phyloP scores from a whole-genome alignment of 2,888 invertebrate species.

The Amphipoea oculea region DNA sequence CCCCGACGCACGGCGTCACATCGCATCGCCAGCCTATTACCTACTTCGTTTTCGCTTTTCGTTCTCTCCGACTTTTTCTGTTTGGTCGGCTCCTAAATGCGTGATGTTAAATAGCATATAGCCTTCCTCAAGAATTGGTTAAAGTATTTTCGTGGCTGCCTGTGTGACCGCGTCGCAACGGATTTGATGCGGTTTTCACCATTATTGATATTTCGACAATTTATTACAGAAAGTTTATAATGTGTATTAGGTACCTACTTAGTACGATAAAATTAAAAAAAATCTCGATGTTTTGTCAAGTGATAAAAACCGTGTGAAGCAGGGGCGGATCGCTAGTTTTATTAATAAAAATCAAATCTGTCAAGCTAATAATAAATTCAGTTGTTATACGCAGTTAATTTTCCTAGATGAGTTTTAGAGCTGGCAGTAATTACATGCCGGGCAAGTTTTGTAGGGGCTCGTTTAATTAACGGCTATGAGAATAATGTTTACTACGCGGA shows the following conservation, averaged over 20 bases:
- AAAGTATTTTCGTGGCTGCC: too few relatives aligned
- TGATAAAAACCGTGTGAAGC: neutral
- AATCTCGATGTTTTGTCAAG: neutral
- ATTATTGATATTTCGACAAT: neutral
- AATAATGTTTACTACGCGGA: conserved; percentile 30
- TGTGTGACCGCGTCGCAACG: too few relatives aligned
- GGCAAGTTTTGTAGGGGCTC: conserved; percentile 15
- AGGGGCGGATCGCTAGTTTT: neutral
- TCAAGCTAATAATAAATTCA: neutral
- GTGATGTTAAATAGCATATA: neutral
- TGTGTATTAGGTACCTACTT: too few relatives aligned
- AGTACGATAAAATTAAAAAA: neutral
- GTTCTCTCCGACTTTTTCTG: neutral
- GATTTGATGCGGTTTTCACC: neutral
- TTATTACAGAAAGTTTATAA: neutral
- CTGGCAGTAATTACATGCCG: conserved; percentile 30
- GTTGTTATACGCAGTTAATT: neutral
- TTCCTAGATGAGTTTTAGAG: conserved; percentile 14
- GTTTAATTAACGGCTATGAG: conserved; percentile 36
- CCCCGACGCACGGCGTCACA: neutral
- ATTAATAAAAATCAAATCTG: neutral
- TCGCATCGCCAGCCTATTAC: neutral
- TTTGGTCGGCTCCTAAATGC: neutral
- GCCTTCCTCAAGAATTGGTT: too few relatives aligned
- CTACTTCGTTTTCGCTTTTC: neutral